These are phyloP conservation scores for Marcusenius ussheri DNA, from an alignment of 2,113 vertebrate species.

Conservation along the genomic window DNA sequence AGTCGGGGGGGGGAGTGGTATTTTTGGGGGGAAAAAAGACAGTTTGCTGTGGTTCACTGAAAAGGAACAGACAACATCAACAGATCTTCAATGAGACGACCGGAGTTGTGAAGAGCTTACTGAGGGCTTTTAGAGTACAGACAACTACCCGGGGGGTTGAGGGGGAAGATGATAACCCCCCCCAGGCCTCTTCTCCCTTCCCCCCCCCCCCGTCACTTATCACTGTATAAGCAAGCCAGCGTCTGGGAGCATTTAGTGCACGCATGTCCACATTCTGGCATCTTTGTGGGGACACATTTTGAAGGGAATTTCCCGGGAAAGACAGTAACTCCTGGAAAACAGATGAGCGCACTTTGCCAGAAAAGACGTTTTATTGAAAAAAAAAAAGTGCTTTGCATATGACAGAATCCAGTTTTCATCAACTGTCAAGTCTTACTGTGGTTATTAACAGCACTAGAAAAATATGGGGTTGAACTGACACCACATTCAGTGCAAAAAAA, in stretches of 20 bases:
- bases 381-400: background rate
- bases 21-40: conserved; percentile 22
- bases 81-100: conserved; percentile 34
- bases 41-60: conserved; percentile 21
- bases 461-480: background rate
- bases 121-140: conserved; percentile 11
- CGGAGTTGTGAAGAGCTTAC: background rate
- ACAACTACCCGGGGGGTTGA: background rate
- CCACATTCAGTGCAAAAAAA: background rate
- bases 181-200: background rate
- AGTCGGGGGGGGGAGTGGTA: background rate
- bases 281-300: background rate
- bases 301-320: background rate
- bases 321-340: background rate
- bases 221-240: background rate
- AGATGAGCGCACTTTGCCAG: background rate
- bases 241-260: background rate
- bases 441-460: background rate
- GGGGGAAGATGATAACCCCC: background rate
- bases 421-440: background rate
- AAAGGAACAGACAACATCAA: conserved; percentile 19
- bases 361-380: background rate
- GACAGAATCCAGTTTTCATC: background rate
- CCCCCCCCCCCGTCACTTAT: background rate
- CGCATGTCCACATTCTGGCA: background rate